A percentile compares a stretch with the other conserved stretches of the same genome.
These are phyloP conservation scores for Taeniopygia guttata DNA, from an alignment of 2,797 vertebrate genomes.

Conservation along the genomic window DNA sequence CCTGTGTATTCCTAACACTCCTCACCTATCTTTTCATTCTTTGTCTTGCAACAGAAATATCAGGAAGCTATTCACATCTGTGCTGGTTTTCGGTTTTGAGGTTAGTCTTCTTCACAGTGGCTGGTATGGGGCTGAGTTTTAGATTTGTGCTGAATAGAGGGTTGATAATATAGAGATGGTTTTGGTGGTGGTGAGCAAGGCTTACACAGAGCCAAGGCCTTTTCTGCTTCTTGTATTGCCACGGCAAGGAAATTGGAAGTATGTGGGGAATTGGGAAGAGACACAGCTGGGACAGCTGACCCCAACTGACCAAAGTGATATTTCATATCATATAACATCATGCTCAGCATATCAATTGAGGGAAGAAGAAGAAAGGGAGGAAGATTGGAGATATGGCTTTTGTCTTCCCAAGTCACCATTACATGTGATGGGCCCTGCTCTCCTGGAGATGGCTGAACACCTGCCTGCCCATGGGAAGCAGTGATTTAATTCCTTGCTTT, in stretches of 20 bases:
- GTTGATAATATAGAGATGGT: not conserved
- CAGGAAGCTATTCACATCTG: not conserved
- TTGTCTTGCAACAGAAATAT: not conserved
- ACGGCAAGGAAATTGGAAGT: fast-evolving
- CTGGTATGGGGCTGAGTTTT: not conserved
- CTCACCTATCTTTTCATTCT: not conserved
- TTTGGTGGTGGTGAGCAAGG: not conserved
- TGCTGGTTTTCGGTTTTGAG: not conserved
- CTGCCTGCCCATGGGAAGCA: not conserved
- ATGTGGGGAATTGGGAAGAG: not conserved
- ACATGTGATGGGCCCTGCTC: fast-evolving
- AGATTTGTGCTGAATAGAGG: not conserved
- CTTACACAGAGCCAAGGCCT: not conserved
- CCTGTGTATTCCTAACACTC: not conserved
- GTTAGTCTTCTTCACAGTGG: not conserved
- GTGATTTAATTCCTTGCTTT: not conserved
- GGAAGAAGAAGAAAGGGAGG: not conserved
- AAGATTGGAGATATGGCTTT: not conserved
- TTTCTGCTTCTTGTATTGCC: no score
- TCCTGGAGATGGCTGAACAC: not conserved
- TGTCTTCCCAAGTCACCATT: not conserved
- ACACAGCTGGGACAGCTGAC: not conserved
- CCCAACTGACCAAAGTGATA: not conserved
- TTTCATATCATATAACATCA: not conserved
- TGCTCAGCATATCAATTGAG: not conserved